Conservation (phyloP, 2,888 invertebrate species). For the Thymelicus lineola region DNA sequence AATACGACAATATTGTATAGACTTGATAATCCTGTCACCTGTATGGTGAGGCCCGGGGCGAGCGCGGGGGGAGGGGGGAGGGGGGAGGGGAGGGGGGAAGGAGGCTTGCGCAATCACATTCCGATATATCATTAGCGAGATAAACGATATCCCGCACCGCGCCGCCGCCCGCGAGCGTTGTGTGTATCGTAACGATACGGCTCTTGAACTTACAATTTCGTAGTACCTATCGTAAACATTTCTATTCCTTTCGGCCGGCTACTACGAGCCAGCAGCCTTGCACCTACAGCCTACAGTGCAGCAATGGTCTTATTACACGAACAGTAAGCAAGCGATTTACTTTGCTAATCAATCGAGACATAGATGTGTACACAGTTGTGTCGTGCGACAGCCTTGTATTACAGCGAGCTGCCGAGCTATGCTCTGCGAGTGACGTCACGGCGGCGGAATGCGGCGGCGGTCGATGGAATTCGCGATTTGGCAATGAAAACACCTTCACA, state of each 20-base stretch:
- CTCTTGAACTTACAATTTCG: no score
- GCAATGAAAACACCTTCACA: background rate
- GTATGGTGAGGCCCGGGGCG: background rate
- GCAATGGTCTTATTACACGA: no score
- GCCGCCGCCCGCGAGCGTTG: background rate
- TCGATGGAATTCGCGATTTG: background rate
- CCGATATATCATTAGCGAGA: conserved; percentile 38
- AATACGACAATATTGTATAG: background rate
- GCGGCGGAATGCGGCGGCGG: background rate
- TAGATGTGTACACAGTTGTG: no score
- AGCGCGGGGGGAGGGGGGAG: background rate
- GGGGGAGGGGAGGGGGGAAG: background rate
- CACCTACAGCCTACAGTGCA: no score
- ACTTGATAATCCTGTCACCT: background rate
- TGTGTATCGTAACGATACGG: no score
- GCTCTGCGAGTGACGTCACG: background rate
- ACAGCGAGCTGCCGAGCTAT: background rate
- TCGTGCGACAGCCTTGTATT: no score
- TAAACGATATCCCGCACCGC: conserved; percentile 31
- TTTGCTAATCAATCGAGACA: no score
- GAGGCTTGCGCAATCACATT: conserved; percentile 27
- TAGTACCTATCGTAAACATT: no score
- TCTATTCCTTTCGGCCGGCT: no score
- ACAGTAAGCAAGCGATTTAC: no score
- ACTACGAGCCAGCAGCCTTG: no score